phyloP scores from a whole-genome alignment of 2,888 invertebrate species.

The Neoascia interrupta region DNA sequence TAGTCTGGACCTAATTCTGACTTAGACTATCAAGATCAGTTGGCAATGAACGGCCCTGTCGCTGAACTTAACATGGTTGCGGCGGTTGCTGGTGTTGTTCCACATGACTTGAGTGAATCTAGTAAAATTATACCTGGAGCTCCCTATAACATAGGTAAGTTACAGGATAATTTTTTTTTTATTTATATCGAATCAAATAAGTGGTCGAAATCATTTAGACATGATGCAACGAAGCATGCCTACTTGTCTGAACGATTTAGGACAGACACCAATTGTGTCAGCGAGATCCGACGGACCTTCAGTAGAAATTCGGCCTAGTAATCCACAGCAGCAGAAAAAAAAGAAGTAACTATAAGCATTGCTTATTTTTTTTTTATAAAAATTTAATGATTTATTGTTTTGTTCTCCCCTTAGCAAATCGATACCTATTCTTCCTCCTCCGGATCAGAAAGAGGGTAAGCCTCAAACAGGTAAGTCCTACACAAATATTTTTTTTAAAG shows the following conservation, averaged over 20 bases:
- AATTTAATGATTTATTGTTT: not conserved
- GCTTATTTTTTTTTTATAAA: not conserved
- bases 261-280: slow-evolving; percentile 84
- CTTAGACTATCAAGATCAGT: slow-evolving; percentile 72
- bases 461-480: slow-evolving; percentile 47
- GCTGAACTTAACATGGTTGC: slow-evolving; percentile 69
- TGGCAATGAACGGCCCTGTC: slow-evolving; percentile 44
- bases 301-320: slow-evolving; percentile 77
- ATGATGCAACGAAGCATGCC: slow-evolving; percentile 58
- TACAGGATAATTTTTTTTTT: too few species aligned
- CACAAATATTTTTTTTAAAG: not conserved
- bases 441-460: slow-evolving; percentile 68
- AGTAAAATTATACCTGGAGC: slow-evolving; percentile 43
- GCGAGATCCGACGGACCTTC: slow-evolving; percentile 85
- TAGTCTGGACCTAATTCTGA: slow-evolving; percentile 72
- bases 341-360: slow-evolving; percentile 76
- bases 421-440: slow-evolving; percentile 73
- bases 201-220: slow-evolving; percentile 11
- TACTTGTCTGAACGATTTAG: slow-evolving; percentile 46
- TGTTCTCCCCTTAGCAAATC: slow-evolving; percentile 71
- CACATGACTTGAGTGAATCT: slow-evolving; percentile 59
- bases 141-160: slow-evolving; percentile 71
- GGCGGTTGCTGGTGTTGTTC: slow-evolving; percentile 25
- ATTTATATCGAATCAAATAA: not conserved
- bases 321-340: slow-evolving; percentile 79